Base-by-base conservation (phyloP, 2,113 vertebrate species). In the Gallinago jamesoni region DNA sequence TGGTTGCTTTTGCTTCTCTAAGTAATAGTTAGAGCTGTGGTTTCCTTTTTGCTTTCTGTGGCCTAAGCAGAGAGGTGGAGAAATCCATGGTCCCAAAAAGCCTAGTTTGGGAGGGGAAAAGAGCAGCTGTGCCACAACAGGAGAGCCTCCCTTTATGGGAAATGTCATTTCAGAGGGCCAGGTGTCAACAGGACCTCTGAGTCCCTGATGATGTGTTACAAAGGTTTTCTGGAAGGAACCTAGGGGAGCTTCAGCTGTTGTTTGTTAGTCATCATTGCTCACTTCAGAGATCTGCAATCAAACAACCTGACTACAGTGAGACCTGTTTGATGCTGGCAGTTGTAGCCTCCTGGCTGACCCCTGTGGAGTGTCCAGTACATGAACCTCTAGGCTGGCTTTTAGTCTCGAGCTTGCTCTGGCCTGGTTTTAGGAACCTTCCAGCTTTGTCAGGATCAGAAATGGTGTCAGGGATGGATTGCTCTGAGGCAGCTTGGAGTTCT, bases 21-120 rank as follows among this genome's bases (percentile, higher is more conserved):
- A 94, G 24, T 84, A 33, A n/a, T 28, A 31, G 37, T 90, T 88
- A 69, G 35, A 82, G 72, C 75, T 97, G 82, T 48, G 83, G 53
- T 64, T 95, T 93, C 86, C 72, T 55, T 75, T 85, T 52, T 88
- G 17, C 45, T 69, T 88, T 69, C 39, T 69, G 24, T 64, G 66
- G 64, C 62, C 45, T 52, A 31, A 76, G 41, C 48, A 41, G 41
- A 62, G 18, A 19, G 21, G 9, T 85, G 7, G 27, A 45, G 56
- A 84, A 94, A 79, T 30, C 39, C 52, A 45, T 0, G 1, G 15
- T 81, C 43, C 19, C 13, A 3, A 48, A 69, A 72, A 27, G 39
- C 5, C 3, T 30, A 3, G 7, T 60, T 47, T 43, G 53, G 35
- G 18, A 68, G 31, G 37, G 22, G 53, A 62, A 9, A 35, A 75